Conservation (phyloP, 2,797 vertebrate genomes). For the Sebastiscus albofasciatus region DNA sequence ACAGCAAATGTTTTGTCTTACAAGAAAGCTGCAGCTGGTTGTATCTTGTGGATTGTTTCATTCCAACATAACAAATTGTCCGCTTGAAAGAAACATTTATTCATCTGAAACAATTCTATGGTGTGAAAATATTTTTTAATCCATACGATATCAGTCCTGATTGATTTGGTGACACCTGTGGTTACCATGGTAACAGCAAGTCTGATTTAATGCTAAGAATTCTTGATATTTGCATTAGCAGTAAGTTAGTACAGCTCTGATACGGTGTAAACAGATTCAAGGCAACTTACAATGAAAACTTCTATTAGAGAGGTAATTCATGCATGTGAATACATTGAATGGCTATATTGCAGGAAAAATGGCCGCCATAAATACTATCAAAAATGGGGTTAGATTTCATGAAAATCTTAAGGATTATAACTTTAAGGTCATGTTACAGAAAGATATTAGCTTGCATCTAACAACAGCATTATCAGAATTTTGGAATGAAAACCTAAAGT, state of each 20-base stretch:
- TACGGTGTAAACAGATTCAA: neutral
- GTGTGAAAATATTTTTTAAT: neutral
- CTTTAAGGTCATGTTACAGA: neutral
- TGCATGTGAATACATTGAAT: neutral
- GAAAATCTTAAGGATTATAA: neutral
- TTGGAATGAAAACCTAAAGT: constrained; percentile 50
- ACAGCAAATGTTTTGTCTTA: constrained; percentile 2
- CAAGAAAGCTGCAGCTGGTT: neutral
- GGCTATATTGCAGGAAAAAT: neutral
- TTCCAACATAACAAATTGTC: constrained; percentile 36
- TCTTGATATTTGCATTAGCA: neutral
- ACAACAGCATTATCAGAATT: constrained; percentile 1
- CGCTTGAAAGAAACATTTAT: neutral
- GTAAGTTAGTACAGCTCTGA: neutral
- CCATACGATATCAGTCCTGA: neutral
- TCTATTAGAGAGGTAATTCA: neutral
- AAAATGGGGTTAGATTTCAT: neutral
- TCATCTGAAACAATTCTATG: neutral
- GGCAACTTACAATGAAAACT: neutral
- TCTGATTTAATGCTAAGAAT: neutral
- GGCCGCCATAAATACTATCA: neutral
- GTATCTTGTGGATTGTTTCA: constrained; percentile 25
- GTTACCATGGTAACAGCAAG: neutral
- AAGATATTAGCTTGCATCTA: neutral
- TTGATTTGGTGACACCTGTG: neutral